Conservation (phyloP, 2,888 invertebrate species). For the Timandra comae region DNA sequence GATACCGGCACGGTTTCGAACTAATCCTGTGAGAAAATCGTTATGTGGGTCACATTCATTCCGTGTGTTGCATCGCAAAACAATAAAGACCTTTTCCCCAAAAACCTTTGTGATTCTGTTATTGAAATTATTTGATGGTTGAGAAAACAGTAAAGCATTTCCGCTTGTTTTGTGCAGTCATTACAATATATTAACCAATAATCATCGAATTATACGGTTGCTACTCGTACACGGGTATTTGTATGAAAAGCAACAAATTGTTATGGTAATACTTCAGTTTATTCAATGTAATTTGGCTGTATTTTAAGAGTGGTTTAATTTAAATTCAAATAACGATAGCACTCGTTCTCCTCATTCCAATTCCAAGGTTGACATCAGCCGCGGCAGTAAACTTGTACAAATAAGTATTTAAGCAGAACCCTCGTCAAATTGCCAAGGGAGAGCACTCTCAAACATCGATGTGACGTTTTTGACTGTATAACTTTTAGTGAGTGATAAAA, state of each 20-base stretch:
- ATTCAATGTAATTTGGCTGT: neutral
- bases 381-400: constrained; percentile 27
- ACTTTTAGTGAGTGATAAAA: constrained; percentile 29
- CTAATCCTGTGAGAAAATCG: constrained; percentile 26
- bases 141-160: constrained; percentile 20
- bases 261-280: constrained; percentile 3
- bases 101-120: constrained; percentile 21
- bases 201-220: constrained; percentile 13
- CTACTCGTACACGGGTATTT: constrained; percentile 3
- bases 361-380: constrained; percentile 21
- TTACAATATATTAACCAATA: constrained; percentile 19
- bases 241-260: neutral
- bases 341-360: constrained; percentile 20
- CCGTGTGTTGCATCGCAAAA: constrained; percentile 23
- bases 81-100: constrained; percentile 21
- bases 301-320: constrained; percentile 6
- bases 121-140: constrained; percentile 22
- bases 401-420: constrained; percentile 40
- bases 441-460: constrained; percentile 42
- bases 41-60: constrained; percentile 22
- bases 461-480: constrained; percentile 36
- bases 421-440: constrained; percentile 50
- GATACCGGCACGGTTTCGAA: constrained; percentile 26
- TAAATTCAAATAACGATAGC: constrained; percentile 14
- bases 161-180: constrained; percentile 14